Conservation (phyloP, 1,140 invertebrate genomes). For the Drosophila athabasca region DNA sequence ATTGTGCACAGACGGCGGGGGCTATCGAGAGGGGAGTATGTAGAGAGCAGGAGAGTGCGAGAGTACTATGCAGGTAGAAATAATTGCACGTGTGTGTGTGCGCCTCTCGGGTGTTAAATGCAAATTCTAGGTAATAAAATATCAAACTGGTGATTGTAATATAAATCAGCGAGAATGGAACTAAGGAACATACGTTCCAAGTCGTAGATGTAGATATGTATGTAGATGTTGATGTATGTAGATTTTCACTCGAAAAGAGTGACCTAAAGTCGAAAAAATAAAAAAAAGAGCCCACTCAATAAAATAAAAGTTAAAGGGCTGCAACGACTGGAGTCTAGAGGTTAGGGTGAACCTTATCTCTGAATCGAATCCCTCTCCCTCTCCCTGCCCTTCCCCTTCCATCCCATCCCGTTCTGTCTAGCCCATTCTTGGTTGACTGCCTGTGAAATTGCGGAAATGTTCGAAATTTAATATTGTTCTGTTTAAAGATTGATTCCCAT, state of each 20-base stretch:
- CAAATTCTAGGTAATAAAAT: conserved; percentile 46
- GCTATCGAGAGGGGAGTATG: background rate
- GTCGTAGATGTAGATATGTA: too few species aligned
- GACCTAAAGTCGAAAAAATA: too few species aligned
- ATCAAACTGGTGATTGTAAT: conserved; percentile 13
- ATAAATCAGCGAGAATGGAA: background rate
- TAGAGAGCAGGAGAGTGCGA: background rate
- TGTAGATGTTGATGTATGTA: too few species aligned
- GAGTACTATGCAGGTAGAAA: background rate
- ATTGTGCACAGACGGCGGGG: conserved; percentile 18
- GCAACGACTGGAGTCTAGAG: too few species aligned
- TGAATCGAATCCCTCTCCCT: background rate
- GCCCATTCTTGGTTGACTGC: conserved; percentile 51
- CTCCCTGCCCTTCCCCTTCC: background rate
- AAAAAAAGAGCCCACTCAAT: too few species aligned
- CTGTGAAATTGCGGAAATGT: conserved; percentile 65
- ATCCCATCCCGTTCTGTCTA: background rate
- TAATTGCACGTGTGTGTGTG: conserved; percentile 1
- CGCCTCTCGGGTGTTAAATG: conserved; percentile 26
- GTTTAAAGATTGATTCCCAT: conserved; percentile 63
- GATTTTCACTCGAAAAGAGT: too few species aligned
- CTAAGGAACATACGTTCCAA: too few species aligned
- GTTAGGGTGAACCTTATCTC: too few species aligned
- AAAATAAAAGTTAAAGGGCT: too few species aligned
- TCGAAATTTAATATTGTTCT: conserved; percentile 61